These are phyloP conservation scores for Neopipo cinnamomea DNA, from an alignment of 2,113 vertebrate genomes.

Conservation along the genomic window DNA sequence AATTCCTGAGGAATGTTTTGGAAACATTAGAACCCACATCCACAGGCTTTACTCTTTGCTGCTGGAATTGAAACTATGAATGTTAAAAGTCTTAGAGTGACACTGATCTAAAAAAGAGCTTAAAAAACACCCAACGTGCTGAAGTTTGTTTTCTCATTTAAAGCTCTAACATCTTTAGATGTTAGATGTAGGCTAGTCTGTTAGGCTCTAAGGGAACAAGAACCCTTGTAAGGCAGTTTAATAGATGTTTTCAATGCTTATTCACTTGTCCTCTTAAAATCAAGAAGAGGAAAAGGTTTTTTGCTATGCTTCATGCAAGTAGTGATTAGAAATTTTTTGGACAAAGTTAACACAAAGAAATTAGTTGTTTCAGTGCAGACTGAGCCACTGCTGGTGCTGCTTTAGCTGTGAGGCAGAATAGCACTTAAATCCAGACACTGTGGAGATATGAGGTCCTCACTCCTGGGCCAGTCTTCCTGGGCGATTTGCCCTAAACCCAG, in stretches of 20 bases:
- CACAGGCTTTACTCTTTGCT: neutral
- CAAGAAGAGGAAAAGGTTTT: neutral
- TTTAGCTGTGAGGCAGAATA: neutral
- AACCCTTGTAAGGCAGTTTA: neutral
- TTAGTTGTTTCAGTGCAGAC: neutral
- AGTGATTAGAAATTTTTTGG: neutral
- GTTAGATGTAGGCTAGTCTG: neutral
- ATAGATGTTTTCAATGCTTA: neutral
- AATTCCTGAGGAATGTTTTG: neutral
- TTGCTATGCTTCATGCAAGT: accelerated
- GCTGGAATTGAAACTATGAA: neutral
- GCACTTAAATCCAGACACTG: neutral
- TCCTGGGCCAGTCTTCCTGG: neutral
- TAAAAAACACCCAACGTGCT: neutral
- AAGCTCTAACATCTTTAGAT: neutral
- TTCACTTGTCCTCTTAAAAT: neutral
- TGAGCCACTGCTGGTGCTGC: neutral
- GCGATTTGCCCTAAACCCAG: slow-evolving; percentile 3
- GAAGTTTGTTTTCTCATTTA: neutral
- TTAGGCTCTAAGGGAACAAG: neutral
- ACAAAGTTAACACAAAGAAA: neutral
- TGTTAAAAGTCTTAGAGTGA: neutral
- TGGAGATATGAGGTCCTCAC: neutral
- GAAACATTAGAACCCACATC: neutral
- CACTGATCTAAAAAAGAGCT: neutral